Evolutionary conservation across 1,140 invertebrate species (phyloP).

Genomic region (Cotesia vestalis): DNA sequence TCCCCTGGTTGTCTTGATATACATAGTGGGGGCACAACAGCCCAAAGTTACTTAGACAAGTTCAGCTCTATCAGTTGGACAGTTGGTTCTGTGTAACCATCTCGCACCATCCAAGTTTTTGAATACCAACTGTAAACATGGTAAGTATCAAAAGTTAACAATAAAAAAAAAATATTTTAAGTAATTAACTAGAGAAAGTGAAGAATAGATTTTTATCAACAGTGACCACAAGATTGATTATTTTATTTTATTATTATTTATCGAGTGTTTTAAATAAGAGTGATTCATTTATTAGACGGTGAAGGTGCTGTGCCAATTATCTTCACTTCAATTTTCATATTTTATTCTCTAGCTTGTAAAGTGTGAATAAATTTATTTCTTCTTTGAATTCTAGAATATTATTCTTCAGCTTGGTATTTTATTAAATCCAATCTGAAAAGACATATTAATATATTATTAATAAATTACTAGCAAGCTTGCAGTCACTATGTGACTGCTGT

Average conservation of each 20-base stretch:
- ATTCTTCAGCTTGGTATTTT: no score
- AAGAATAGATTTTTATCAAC: background rate
- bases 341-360: no score
- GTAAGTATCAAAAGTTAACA: constrained; percentile 49
- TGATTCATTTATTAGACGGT: no score
- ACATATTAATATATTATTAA: no score
- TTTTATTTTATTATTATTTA: no score
- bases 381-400: background rate
- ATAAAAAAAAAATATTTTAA: background rate
- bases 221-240: background rate
- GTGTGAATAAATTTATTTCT: no score
- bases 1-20: constrained; percentile 42
- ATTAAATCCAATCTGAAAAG: no score
- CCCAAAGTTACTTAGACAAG: constrained; percentile 65
- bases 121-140: constrained; percentile 53
- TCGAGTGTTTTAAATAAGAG: no score
- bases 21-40: constrained; percentile 55
- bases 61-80: constrained; percentile 61
- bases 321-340: no score
- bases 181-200: background rate
- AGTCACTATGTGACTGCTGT: no score
- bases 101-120: constrained; percentile 55
- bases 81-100: constrained; percentile 65
- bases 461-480: no score
- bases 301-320: no score